A percentile compares a stretch with the other conserved stretches of the same genome.
Conservation (phyloP, 2,888 invertebrate genomes). For the Ramazzottius varieornatus region DNA sequence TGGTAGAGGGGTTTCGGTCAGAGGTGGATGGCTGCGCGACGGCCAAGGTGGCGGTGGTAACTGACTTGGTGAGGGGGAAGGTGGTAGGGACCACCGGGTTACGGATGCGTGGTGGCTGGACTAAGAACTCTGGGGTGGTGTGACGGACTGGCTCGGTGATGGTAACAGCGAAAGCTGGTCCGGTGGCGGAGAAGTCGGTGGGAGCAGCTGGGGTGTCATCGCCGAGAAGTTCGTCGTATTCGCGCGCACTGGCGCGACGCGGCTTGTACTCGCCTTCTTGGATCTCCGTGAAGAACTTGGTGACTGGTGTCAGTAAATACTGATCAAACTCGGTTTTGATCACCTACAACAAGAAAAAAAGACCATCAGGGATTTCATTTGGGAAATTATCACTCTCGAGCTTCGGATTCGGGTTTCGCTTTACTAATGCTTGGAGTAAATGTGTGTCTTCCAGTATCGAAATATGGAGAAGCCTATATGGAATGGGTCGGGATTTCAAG, state of each 20-base stretch:
- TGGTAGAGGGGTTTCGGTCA: neutral
- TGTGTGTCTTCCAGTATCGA: too few relatives aligned
- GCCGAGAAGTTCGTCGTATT: slow-evolving; percentile 38
- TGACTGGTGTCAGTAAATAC: neutral
- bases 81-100: too few relatives aligned
- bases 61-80: neutral
- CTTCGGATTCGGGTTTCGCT: too few relatives aligned
- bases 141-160: slow-evolving; percentile 74
- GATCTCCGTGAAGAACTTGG: neutral
- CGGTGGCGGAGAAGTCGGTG: slow-evolving; percentile 81
- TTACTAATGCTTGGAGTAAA: too few relatives aligned
- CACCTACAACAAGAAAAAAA: neutral
- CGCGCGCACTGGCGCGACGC: slow-evolving; percentile 33
- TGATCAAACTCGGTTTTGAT: neutral
- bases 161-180: slow-evolving; percentile 75
- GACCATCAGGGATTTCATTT: too few relatives aligned
- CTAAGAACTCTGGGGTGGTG: slow-evolving; percentile 10
- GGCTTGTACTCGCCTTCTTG: slow-evolving; percentile 20
- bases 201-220: slow-evolving; percentile 37
- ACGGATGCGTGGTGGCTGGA: neutral
- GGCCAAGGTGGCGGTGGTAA: neutral
- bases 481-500: too few relatives aligned
- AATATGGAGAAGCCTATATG: too few relatives aligned
- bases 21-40: neutral
- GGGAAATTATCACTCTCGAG: too few relatives aligned